phyloP scores from a whole-genome alignment of 2,113 vertebrate species.

The Junco hyemalis region DNA sequence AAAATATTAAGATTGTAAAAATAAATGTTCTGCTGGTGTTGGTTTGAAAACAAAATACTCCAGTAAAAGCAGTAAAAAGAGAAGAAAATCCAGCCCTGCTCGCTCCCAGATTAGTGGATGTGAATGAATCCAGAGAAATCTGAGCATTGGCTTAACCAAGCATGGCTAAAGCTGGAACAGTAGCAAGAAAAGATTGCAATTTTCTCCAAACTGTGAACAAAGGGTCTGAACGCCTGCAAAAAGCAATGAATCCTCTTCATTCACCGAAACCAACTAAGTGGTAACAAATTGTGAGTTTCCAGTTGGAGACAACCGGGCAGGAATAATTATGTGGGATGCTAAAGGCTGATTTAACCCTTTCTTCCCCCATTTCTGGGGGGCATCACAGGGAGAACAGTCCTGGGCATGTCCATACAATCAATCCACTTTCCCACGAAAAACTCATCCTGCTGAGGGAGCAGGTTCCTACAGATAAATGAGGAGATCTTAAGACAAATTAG shows the following conservation, averaged over 20 bases:
- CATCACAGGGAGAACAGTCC: neutral
- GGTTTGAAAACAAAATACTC: neutral
- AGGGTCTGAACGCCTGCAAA: neutral
- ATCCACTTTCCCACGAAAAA: conserved; percentile 39
- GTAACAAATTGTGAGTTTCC: conserved; percentile 57
- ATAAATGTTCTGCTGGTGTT: neutral
- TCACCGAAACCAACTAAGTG: conserved; percentile 58
- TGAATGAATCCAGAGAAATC: conserved; percentile 1
- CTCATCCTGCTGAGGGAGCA: conserved; percentile 52
- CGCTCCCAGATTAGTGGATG: neutral
- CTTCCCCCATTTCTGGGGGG: neutral
- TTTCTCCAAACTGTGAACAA: conserved; percentile 44
- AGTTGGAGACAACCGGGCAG: conserved; percentile 8
- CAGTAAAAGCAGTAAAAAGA: neutral
- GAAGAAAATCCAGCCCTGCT: neutral
- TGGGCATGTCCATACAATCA: neutral
- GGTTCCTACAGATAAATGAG: conserved; percentile 40
- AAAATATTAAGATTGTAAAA: neutral
- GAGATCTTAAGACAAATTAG: conserved; percentile 14
- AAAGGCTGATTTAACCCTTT: conserved; percentile 37
- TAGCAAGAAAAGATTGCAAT: conserved; percentile 52
- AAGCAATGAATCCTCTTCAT: conserved; percentile 59
- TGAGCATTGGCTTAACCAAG: conserved; percentile 28
- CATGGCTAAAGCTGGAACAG: conserved; percentile 68
- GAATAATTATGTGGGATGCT: neutral